Percentiles rank a stretch among this genome's conserved stretches.
phyloP scores from a whole-genome alignment of 2,113 vertebrate species.

The Hippocampus barbouri region DNA sequence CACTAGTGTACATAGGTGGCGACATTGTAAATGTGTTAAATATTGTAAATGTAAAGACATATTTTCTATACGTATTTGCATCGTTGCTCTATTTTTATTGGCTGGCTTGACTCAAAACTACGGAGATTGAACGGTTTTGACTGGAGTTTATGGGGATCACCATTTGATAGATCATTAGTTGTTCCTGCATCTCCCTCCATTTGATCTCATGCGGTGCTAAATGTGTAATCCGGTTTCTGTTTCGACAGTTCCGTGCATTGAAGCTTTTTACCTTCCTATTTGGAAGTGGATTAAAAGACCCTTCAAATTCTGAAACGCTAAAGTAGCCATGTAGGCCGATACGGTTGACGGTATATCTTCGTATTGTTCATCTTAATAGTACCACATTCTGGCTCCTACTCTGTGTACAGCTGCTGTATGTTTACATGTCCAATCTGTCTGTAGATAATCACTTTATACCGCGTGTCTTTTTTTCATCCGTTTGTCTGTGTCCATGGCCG shows the following conservation, averaged over 20 bases:
- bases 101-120: constrained; percentile 41
- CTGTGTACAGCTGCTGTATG: constrained; percentile 49
- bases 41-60: constrained; percentile 77
- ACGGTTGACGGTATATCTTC: neutral
- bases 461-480: neutral
- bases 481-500: constrained; percentile 30
- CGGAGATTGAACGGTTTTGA: constrained; percentile 34
- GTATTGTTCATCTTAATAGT: neutral
- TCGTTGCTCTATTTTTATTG: constrained; percentile 75
- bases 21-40: constrained; percentile 76
- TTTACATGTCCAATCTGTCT: constrained; percentile 63
- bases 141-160: constrained; percentile 31
- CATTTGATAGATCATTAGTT: constrained; percentile 3
- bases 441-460: constrained; percentile 64
- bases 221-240: neutral
- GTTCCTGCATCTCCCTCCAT: neutral
- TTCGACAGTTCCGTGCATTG: neutral
- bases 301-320: neutral
- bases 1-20: constrained; percentile 50
- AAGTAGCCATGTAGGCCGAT: neutral
- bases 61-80: constrained; percentile 74
- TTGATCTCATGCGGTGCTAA: neutral
- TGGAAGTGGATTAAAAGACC: neutral
- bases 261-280: neutral
- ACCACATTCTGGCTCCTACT: constrained; percentile 32